These are phyloP conservation scores for Ectemnius cavifrons DNA, from an alignment of 2,888 invertebrate species.

Conservation along the genomic window DNA sequence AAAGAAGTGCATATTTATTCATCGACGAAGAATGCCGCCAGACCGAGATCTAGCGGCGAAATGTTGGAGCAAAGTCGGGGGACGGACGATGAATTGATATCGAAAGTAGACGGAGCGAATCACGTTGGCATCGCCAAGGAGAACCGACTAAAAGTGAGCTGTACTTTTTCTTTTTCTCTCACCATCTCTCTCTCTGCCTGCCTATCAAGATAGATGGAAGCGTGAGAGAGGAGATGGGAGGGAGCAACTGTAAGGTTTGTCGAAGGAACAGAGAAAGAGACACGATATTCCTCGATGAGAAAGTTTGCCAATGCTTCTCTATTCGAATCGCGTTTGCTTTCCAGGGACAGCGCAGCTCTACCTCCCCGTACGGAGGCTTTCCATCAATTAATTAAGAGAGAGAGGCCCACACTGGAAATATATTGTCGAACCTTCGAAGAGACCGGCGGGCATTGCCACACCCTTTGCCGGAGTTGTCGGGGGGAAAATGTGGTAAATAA, in stretches of 20 bases:
- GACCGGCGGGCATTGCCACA: conserved; percentile 8
- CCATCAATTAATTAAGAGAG: conserved; percentile 58
- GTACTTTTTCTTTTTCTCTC: no score
- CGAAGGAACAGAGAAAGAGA: no score
- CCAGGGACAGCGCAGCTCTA: conserved; percentile 26
- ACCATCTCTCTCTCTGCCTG: no score
- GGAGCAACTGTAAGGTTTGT: conserved; percentile 22
- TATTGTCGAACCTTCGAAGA: conserved; percentile 45
- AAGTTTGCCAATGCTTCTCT: conserved; percentile 53
- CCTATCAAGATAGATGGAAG: not conserved
- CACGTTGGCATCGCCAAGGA: not conserved
- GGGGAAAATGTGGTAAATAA: no score
- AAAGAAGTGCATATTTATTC: conserved; percentile 47
- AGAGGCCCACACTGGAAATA: conserved; percentile 27
- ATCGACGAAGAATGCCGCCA: conserved; percentile 46
- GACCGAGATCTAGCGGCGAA: conserved; percentile 27
- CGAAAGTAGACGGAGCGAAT: conserved; percentile 10
- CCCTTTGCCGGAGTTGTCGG: not conserved
- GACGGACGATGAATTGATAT: conserved; percentile 34
- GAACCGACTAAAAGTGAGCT: no score
- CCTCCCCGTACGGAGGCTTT: conserved; percentile 29
- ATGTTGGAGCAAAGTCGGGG: conserved; percentile 16
- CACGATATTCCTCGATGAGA: conserved; percentile 18
- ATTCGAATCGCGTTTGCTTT: conserved; percentile 42
- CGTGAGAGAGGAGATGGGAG: not conserved